Evolutionary conservation across 1,140 invertebrate species (phyloP), one percentile per base, ranked within the genome.

Genomic region (Limonius californicus): DNA sequence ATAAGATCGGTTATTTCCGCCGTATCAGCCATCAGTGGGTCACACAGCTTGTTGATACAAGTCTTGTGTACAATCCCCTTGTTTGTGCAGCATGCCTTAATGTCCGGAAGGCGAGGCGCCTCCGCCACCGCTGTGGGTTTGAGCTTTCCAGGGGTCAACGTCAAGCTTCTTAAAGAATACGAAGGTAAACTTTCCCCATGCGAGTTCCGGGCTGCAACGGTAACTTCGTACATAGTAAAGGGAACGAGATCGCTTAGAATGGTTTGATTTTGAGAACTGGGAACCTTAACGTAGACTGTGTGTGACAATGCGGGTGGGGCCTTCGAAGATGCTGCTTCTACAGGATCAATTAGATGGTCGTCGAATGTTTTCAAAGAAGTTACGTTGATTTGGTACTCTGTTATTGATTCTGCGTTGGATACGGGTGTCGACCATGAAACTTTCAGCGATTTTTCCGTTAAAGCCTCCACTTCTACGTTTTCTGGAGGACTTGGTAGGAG

Each of bases 161-260:
- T 90, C 21, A 90, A 68, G 0, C 84, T 82, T 57, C 88, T 81
- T n/a, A 91, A 75, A 6, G 82, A 80, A 59, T 87, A 84, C 15
- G 86, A 89, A 0, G 90, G 88, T 61, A 92, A 74, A 75, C 89
- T 91, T 0, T 82, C 82, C 0, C 91, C 91, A 67, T 86, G 85
- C 15, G 82, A 82, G 74, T 92, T 93, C 42, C 82, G 81, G 0
- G 89, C 85, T 0, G 81, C 84, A 8, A 91, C 84, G 0, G 84
- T 83, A 1, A 92, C 80, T 71, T 92, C 89, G 72, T 93, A 92
- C 89, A 92, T 91, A 15, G 89, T 91, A 67, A 88, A 86, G 0
- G 89, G 87, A 1, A 80, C 75, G 35, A 86, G 77, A 74, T 83
- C 79, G 54, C 83, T 82, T 1, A 91, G 67, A 0, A 83, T 72